Conservation (phyloP, 2,113 vertebrate species). For the Leptobrachium ailaonicum region DNA sequence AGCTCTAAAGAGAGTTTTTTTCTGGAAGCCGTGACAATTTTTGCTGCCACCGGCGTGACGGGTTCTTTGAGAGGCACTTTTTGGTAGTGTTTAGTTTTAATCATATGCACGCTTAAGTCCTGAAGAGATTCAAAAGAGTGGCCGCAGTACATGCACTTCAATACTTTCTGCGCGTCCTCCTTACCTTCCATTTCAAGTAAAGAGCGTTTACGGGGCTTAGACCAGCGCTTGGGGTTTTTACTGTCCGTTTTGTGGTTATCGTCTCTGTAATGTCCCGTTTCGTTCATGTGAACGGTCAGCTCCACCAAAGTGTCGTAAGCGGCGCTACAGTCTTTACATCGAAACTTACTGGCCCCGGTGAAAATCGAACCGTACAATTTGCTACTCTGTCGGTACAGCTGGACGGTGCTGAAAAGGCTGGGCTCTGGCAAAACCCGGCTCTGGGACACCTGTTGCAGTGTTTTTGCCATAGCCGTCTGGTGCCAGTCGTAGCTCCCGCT, state of each 20-base stretch:
- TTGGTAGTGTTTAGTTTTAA: conserved; percentile 99
- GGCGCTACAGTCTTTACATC: conserved; percentile 96
- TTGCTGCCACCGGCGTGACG: conserved; percentile 91
- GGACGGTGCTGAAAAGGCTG: conserved; percentile 96
- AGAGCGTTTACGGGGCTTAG: conserved; percentile 96
- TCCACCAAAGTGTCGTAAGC: conserved; percentile 96
- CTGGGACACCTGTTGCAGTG: conserved; percentile 92
- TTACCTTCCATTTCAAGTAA: conserved; percentile 98
- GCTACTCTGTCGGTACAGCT: conserved; percentile 95
- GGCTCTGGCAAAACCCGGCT: conserved; percentile 82
- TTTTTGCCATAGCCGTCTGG: conserved; percentile 95
- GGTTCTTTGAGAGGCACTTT: conserved; percentile 99
- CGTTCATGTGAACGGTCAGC: conserved; percentile 98
- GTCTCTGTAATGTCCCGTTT: conserved; percentile 95
- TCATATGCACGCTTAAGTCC: conserved; percentile 98
- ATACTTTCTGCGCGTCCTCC: conserved; percentile 96
- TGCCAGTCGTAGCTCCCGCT: conserved; percentile 97
- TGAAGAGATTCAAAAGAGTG: conserved; percentile 98
- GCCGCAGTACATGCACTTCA: conserved; percentile 99
- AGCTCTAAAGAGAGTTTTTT: conserved; percentile 89
- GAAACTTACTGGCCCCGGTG: conserved; percentile 97
- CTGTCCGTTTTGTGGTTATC: conserved; percentile 95
- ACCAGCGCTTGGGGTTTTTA: conserved; percentile 93
- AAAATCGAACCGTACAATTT: conserved; percentile 98
- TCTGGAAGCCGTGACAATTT: conserved; percentile 87